Conservation (phyloP, 2,888 invertebrate species). For the Falcaria lacertinaria region DNA sequence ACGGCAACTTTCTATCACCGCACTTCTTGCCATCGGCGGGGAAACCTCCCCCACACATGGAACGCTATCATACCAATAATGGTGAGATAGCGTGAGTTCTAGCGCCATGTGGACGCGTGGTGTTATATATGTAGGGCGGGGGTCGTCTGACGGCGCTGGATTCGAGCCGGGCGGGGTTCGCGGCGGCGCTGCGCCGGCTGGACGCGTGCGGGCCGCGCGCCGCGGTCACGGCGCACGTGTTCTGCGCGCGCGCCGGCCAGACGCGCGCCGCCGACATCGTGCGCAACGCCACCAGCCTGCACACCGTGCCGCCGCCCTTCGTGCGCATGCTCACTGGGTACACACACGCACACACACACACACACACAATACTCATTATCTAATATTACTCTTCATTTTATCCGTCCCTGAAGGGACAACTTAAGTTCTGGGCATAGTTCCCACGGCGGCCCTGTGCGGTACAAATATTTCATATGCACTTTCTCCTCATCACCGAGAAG, state of each 20-base stretch:
- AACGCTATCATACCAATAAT: too few species aligned
- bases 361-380: too few species aligned
- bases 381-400: too few species aligned
- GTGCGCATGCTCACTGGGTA: slow-evolving; percentile 55
- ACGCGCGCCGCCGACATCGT: slow-evolving; percentile 88
- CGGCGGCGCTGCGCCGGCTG: slow-evolving; percentile 87
- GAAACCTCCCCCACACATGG: too few species aligned
- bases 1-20: too few species aligned
- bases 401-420: too few species aligned
- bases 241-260: slow-evolving; percentile 95
- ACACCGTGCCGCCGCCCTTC: slow-evolving; percentile 83
- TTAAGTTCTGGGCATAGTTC: too few species aligned
- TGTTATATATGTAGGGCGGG: slow-evolving; percentile 42
- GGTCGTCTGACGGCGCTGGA: slow-evolving; percentile 86
- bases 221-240: slow-evolving; percentile 95
- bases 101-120: background rate
- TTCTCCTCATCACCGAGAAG: too few species aligned
- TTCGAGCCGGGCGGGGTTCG: slow-evolving; percentile 84
- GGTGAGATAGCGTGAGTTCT: background rate
- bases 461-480: too few species aligned
- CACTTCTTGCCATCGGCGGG: too few species aligned
- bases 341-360: background rate
- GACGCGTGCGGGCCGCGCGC: slow-evolving; percentile 93
- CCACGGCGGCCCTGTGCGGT: too few species aligned
- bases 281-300: slow-evolving; percentile 83